Conservation (phyloP, 2,888 invertebrate genomes). For the Seladonia tumulorum region DNA sequence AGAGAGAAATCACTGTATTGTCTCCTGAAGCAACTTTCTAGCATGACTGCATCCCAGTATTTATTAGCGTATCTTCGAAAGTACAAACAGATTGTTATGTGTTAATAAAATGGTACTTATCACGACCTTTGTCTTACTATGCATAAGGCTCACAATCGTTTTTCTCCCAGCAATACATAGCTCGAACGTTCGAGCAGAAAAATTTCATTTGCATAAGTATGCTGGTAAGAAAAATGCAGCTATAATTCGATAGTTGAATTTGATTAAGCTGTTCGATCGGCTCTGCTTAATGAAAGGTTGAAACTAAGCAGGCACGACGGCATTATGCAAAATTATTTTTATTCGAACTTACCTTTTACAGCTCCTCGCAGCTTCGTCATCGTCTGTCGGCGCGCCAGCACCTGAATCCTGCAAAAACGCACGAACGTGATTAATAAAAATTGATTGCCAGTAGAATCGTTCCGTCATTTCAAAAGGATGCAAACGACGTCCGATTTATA, state of each 20-base stretch:
- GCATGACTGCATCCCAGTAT: background rate
- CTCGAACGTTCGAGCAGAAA: background rate
- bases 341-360: slow-evolving; percentile 84
- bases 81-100: background rate
- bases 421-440: background rate
- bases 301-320: background rate
- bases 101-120: background rate
- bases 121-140: background rate
- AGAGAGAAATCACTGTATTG: background rate
- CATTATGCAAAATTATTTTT: background rate
- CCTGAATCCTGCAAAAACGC: slow-evolving; percentile 85
- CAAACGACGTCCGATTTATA: background rate
- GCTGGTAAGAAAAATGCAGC: background rate
- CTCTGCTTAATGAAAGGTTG: background rate
- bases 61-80: too few relatives aligned
- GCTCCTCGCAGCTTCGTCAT: slow-evolving; percentile 85
- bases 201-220: background rate
- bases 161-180: too few relatives aligned
- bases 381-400: slow-evolving; percentile 85
- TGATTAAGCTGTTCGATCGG: background rate
- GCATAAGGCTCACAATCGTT: background rate
- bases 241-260: background rate
- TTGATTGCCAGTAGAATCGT: background rate
- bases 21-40: background rate
- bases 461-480: background rate